These are phyloP conservation scores for Trematomus bernacchii DNA, from an alignment of 2,797 vertebrate species.

Conservation along the genomic window DNA sequence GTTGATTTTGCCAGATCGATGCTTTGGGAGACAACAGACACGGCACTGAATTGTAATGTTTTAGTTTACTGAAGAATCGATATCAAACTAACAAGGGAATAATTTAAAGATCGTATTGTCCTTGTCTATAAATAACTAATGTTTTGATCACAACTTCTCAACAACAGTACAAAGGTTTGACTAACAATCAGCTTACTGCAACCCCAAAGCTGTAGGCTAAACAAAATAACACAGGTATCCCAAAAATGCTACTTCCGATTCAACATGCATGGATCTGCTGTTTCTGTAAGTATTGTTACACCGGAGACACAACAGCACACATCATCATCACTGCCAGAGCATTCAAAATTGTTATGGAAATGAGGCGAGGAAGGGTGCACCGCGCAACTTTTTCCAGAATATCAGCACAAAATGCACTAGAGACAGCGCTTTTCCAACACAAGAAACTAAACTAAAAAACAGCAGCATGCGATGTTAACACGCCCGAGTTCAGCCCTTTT, in stretches of 20 bases:
- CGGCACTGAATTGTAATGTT: conserved; percentile 30
- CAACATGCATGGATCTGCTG: conserved; percentile 17
- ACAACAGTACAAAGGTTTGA: not conserved
- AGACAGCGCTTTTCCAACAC: conserved; percentile 60
- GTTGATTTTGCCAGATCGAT: conserved; percentile 56
- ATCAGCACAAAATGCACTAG: conserved; percentile 71
- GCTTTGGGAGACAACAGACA: conserved; percentile 33
- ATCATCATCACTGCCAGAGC: conserved; percentile 44
- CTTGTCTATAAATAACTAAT: not conserved
- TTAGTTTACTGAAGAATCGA: not conserved
- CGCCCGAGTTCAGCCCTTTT: conserved; percentile 26
- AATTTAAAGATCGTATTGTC: not conserved
- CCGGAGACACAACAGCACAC: conserved; percentile 40
- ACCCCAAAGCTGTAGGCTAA: not conserved
- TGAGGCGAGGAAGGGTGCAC: conserved; percentile 46
- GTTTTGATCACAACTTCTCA: not conserved
- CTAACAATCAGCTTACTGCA: not conserved
- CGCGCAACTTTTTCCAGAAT: conserved; percentile 60
- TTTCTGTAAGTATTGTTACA: conserved; percentile 36
- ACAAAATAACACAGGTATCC: not conserved
- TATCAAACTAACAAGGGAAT: not conserved
- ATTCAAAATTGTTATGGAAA: conserved; percentile 63
- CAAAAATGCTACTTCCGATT: not conserved
- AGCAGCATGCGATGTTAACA: conserved; percentile 37
- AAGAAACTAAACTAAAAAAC: not conserved